A percentile compares a stretch with the other conserved stretches of the same genome.
Conservation (phyloP, 2,113 vertebrate genomes). For the Oenanthe oenanthe region DNA sequence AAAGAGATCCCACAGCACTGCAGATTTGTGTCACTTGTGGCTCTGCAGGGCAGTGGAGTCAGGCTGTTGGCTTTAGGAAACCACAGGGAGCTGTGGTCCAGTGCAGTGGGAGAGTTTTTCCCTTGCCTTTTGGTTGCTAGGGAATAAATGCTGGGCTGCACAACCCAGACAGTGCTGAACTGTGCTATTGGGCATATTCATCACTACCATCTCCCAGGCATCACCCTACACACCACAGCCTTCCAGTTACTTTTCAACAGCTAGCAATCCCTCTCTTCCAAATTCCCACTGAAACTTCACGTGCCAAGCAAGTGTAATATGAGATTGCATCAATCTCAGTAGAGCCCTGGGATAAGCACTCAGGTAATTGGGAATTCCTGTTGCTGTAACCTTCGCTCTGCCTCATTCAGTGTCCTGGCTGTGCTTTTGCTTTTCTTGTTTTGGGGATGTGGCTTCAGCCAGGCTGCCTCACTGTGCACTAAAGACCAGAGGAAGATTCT, state of each 20-base stretch:
- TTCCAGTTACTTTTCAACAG: conserved; percentile 22
- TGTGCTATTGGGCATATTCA: conserved; percentile 5
- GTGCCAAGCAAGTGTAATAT: conserved; percentile 10
- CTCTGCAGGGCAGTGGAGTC: neutral
- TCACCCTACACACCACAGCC: neutral
- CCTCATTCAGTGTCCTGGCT: neutral
- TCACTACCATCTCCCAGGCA: neutral
- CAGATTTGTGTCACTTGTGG: neutral
- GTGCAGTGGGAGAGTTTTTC: conserved; percentile 14
- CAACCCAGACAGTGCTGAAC: neutral
- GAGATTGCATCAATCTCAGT: neutral
- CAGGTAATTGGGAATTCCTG: neutral
- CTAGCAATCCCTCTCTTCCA: conserved; percentile 14
- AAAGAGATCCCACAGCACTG: neutral
- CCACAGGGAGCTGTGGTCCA: neutral
- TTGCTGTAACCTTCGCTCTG: conserved; percentile 6
- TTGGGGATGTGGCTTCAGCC: neutral
- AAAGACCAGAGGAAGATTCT: neutral
- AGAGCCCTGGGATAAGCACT: conserved; percentile 11
- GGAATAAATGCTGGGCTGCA: neutral
- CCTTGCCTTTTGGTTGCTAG: conserved; percentile 34
- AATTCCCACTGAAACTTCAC: neutral
- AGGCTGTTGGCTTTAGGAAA: neutral
- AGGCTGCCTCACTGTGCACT: neutral
- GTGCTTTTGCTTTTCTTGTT: neutral